phyloP scores from a whole-genome alignment of 2,113 vertebrate species.

The Tragulus kanchil region DNA sequence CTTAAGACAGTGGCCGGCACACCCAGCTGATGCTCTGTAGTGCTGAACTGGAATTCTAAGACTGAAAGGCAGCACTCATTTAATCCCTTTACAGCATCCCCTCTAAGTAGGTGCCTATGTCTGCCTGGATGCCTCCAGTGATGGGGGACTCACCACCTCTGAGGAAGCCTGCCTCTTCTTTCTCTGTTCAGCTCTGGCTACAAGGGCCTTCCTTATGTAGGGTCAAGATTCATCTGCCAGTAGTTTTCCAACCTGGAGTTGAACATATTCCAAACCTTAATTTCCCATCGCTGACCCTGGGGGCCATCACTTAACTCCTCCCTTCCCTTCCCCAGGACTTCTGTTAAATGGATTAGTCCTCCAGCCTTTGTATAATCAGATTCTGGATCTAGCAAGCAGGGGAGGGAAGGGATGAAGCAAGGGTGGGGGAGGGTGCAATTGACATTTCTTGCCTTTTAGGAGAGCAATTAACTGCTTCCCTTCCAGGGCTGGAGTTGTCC shows the following conservation, averaged over 20 bases:
- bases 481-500: not conserved
- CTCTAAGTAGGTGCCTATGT: not conserved
- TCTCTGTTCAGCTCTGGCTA: not conserved
- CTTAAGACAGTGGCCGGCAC: not conserved
- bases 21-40: not conserved
- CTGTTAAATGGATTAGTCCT: slow-evolving; percentile 63
- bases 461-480: not conserved
- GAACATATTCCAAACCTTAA: not conserved
- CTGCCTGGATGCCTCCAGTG: slow-evolving; percentile 35
- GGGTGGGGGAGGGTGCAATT: not conserved
- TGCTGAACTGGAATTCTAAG: not conserved
- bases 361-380: slow-evolving; percentile 48
- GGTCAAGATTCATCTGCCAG: not conserved
- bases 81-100: not conserved
- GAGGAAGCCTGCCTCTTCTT: not conserved
- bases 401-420: not conserved
- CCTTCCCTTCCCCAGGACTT: not conserved
- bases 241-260: slow-evolving; percentile 39
- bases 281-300: not conserved
- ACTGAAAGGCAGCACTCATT: not conserved
- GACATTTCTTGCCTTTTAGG: not conserved
- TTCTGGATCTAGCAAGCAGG: slow-evolving; percentile 32
- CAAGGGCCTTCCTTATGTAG: not conserved
- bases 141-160: not conserved
- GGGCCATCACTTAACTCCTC: not conserved